Percentiles rank a stretch among this genome's conserved stretches.
Evolutionary conservation across 2,113 vertebrate genomes (phyloP).

Genomic region (Tetrax tetrax): DNA sequence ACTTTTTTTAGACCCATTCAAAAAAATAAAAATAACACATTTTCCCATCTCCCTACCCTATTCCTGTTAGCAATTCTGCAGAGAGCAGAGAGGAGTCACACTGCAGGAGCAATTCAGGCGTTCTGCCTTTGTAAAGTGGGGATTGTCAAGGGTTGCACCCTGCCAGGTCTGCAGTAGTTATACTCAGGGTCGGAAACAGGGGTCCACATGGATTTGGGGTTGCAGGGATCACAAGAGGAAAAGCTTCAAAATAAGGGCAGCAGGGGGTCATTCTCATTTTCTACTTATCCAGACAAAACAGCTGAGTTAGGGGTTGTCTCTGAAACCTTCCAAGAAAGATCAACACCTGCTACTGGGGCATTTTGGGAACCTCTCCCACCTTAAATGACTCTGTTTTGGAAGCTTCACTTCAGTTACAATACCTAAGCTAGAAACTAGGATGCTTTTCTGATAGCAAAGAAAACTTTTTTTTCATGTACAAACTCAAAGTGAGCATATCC

Average conservation of each 20-base stretch:
- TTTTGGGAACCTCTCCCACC: not conserved
- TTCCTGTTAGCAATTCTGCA: not conserved
- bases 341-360: not conserved
- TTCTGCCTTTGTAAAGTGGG: not conserved
- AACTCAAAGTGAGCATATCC: not conserved
- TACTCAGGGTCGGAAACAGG: not conserved
- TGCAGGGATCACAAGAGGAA: not conserved
- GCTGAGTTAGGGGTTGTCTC: fast-evolving
- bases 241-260: not conserved
- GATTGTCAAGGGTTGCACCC: not conserved
- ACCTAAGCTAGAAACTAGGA: not conserved
- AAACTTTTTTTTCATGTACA: not conserved
- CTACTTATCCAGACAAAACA: not conserved
- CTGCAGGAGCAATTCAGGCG: not conserved
- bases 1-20: not conserved
- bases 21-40: not conserved
- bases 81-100: not conserved
- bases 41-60: not conserved
- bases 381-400: not conserved
- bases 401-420: not conserved
- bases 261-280: not conserved
- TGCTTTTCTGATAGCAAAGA: not conserved
- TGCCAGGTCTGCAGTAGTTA: not conserved
- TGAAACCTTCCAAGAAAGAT: not conserved
- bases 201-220: fast-evolving